Base-by-base conservation (phyloP, 1,140 invertebrate genomes). In the Polypedilum vanderplanki region DNA sequence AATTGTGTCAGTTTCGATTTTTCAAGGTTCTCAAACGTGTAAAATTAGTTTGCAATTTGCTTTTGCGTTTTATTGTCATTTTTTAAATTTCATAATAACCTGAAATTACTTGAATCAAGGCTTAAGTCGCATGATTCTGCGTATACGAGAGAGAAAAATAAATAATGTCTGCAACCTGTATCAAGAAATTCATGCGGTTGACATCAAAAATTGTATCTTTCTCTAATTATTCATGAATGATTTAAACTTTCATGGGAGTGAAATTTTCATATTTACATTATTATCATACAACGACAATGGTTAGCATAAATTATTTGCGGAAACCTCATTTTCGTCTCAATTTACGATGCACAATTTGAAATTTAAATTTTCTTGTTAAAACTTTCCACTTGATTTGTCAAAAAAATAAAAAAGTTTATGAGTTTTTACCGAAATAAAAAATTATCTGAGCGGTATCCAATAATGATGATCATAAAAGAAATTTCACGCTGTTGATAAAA, bases 331-430 rank as follows among this genome's bases (percentile, higher is more conserved):
- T 57, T 57, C 41, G 15, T 15, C 3, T 15, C 8, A 15, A 57
- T 57, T 57, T 57, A 57, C n/a, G 46, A 57, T 57, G 46, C n/a
- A n/a, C n/a, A 33, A 40, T 74, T 40, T 41, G 41, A 74, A 40
- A 18, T 74, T 74, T 74, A 40, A 74, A 40, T 74, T 74, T 74
- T 41, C n/a, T 40, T 57, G 10, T 0, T 4, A n/a, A n/a, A 57
- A 57, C 46, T 57, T 57, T 57, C 46, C 46, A 57, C 10, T n/a
- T 57, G 46, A 57, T 57, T 57, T 15, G 46, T 57, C 46, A 57
- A 57, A 57, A 46, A 57, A 57, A n/a, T 57, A 4, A 57, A 3
- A 33, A 33, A 33, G 5, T 33, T 33, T 33, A n/a, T n/a, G 9
- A 46, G 41, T 46, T 46, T n/a, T 46, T 46, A 46, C 41, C n/a